Evolutionary conservation across 2,113 vertebrate species (phyloP).

Genomic region (Clarias batrachus): DNA sequence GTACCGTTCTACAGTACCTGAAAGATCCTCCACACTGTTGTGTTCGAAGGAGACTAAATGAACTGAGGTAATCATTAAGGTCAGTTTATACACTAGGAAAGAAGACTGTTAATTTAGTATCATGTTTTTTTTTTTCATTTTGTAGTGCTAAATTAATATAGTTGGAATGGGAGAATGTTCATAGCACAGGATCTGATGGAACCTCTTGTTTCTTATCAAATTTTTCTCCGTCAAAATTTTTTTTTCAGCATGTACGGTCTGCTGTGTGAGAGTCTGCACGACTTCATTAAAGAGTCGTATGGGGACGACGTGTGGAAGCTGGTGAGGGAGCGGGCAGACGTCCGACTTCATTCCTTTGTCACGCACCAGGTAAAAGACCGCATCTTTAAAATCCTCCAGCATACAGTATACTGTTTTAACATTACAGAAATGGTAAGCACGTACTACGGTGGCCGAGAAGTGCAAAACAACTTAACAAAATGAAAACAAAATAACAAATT

Average conservation of each 20-base stretch:
- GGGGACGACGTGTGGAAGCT: conserved; percentile 76
- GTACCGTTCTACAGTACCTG: not conserved
- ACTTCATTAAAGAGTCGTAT: conserved; percentile 77
- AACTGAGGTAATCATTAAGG: conserved; percentile 10
- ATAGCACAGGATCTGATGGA: not conserved
- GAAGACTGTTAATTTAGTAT: not conserved
- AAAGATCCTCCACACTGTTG: not conserved
- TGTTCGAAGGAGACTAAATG: not conserved
- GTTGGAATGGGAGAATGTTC: not conserved
- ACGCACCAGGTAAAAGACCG: conserved; percentile 67
- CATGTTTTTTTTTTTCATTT: not conserved
- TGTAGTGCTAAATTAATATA: not conserved
- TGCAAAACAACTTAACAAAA: too few species aligned
- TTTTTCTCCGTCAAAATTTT: not conserved
- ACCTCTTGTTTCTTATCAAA: not conserved
- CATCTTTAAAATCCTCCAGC: not conserved
- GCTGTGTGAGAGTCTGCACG: conserved; percentile 76
- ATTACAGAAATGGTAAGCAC: not conserved
- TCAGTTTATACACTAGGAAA: not conserved
- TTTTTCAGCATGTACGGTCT: conserved; percentile 68
- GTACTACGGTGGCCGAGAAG: too few species aligned
- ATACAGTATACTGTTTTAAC: too few species aligned
- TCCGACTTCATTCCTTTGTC: conserved; percentile 74
- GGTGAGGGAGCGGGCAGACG: conserved; percentile 73
- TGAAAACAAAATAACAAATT: too few species aligned